phyloP scores from a whole-genome alignment of 2,888 invertebrate species.

The Macaria notata region DNA sequence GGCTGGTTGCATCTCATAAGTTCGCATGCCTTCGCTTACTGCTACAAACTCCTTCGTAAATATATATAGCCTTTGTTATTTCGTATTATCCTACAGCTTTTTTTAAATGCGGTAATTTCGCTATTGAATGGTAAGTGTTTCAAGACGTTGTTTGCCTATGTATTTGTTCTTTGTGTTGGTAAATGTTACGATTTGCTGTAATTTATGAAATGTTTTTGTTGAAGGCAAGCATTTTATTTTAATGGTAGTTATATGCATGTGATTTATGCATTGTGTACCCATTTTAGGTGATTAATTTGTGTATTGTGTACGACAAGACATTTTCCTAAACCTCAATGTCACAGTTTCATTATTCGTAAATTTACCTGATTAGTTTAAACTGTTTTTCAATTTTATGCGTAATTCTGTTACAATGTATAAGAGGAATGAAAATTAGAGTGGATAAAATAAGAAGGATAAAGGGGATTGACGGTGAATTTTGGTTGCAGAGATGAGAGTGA shows the following conservation, averaged over 20 bases:
- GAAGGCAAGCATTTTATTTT: too few relatives aligned
- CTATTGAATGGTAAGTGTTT: not conserved
- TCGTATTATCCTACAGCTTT: slow-evolving; percentile 18
- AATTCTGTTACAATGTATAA: slow-evolving; percentile 33
- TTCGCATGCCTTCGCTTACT: slow-evolving; percentile 44
- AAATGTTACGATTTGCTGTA: too few relatives aligned
- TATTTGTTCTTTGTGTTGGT: too few relatives aligned
- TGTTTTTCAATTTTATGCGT: not conserved
- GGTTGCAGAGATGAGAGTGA: slow-evolving; percentile 70
- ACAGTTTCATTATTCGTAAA: too few relatives aligned
- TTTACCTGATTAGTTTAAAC: too few relatives aligned
- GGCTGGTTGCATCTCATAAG: slow-evolving; percentile 59
- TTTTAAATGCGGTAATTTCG: not conserved
- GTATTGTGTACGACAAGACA: too few relatives aligned
- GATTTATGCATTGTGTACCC: too few relatives aligned
- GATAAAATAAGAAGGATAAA: slow-evolving; percentile 64
- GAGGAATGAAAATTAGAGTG: slow-evolving; percentile 51
- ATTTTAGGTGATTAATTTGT: too few relatives aligned
- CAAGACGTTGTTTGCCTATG: not conserved
- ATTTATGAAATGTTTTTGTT: too few relatives aligned
- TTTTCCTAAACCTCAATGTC: too few relatives aligned
- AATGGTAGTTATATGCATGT: too few relatives aligned
- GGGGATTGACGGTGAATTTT: slow-evolving; percentile 66
- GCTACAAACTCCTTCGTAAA: slow-evolving; percentile 10
- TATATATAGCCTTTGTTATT: slow-evolving; percentile 29